Evolutionary conservation across 2,113 vertebrate genomes (phyloP).

Genomic region (Galemys pyrenaicus): DNA sequence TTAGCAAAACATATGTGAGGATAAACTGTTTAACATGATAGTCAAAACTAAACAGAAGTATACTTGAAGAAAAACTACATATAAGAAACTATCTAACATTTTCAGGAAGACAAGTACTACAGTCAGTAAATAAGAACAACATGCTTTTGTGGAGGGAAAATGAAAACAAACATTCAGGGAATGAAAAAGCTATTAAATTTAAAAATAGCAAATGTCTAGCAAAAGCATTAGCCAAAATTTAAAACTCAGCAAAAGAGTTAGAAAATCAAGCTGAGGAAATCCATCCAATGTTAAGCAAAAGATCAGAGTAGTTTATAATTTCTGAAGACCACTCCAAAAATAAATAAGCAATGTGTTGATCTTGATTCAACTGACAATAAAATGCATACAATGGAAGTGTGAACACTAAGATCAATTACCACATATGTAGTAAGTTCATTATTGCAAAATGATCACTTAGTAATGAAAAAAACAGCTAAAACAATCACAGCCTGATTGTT

Average conservation of each 20-base stretch:
- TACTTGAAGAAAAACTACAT: slow-evolving; percentile 17
- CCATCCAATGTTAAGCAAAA: not conserved
- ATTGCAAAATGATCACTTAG: slow-evolving; percentile 20
- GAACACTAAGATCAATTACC: not conserved
- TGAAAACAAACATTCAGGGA: not conserved
- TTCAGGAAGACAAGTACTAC: not conserved
- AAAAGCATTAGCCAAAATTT: slow-evolving; percentile 19
- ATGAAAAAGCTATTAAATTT: not conserved
- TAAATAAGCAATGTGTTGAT: not conserved
- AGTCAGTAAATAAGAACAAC: not conserved
- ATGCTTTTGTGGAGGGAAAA: not conserved
- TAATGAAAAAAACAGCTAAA: slow-evolving; percentile 20
- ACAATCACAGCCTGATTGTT: not conserved
- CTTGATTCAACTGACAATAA: slow-evolving; percentile 9
- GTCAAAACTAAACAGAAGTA: not conserved
- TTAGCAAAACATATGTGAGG: not conserved
- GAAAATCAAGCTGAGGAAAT: slow-evolving; percentile 25
- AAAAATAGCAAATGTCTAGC: not conserved
- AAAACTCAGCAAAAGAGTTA: not conserved
- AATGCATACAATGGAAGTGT: slow-evolving; percentile 15
- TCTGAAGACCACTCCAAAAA: slow-evolving; percentile 21
- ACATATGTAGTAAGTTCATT: not conserved
- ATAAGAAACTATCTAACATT: slow-evolving; percentile 22
- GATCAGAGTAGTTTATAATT: not conserved
- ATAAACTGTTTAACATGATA: not conserved